phyloP scores from a whole-genome alignment of 2,113 vertebrate species.

The Sakesphorus luctuosus region DNA sequence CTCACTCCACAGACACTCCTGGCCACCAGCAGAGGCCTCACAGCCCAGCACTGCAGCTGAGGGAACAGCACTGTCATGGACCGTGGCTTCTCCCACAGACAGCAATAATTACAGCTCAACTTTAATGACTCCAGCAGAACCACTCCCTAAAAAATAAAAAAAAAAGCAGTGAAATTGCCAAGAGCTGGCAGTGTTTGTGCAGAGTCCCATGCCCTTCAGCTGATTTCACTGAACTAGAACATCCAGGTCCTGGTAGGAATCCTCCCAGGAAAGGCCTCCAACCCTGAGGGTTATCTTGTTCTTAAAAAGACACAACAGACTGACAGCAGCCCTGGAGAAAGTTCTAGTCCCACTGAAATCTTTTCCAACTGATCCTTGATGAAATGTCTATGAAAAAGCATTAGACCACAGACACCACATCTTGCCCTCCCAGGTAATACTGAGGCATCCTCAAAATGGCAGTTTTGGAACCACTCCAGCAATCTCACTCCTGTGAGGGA shows the following conservation, averaged over 20 bases:
- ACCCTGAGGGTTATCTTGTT: rapidly evolving
- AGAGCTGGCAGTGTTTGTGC: not conserved
- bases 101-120: not conserved
- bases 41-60: rapidly evolving
- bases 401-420: not conserved
- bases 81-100: not conserved
- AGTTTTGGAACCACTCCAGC: not conserved
- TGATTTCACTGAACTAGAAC: not conserved
- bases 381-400: not conserved
- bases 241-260: not conserved
- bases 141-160: not conserved
- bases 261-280: not conserved
- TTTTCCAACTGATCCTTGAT: not conserved
- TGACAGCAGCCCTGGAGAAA: not conserved
- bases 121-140: not conserved
- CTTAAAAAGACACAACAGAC: not conserved
- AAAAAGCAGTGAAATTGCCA: not conserved
- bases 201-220: not conserved
- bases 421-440: not conserved
- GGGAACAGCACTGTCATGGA: not conserved
- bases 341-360: not conserved
- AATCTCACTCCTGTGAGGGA: not conserved
- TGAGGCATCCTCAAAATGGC: not conserved
- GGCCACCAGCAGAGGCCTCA: not conserved
- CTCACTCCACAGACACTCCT: rapidly evolving